Evolutionary conservation across 2,797 vertebrate species (phyloP), one percentile per base, ranked within the genome.

Genomic region (Coranthus polyacanthus): DNA sequence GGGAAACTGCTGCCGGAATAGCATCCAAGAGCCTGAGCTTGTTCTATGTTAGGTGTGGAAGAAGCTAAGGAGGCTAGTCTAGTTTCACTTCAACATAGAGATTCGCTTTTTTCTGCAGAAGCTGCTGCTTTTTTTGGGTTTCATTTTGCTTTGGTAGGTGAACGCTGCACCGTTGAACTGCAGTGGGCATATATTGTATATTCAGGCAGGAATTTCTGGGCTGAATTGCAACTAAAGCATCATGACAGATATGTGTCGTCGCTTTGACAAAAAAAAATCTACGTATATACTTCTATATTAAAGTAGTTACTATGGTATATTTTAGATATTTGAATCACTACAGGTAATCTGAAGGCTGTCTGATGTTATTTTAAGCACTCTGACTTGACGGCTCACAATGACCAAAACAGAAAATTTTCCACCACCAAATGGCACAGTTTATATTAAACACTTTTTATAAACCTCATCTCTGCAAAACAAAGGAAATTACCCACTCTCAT

Each of bases 401-500:
- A 52, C 12, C 55, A 75, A 52, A 60, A 66, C 26, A 52, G 72
- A 9, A 47, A 55, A 5, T 38, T 32, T 57, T 51, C 7, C 49
- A 50, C 37, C 38, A 12, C 3, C 2, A 68, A 64, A 61, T 22
- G 6, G 44, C 10, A 53, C 46, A 50, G 24, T 69, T 72, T n/a
- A 59, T 52, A 12, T 63, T 20, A 36, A 72, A 68, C 21, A 43
- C 10, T 22, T 37, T 74, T 51, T 32, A 55, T n/a, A 64, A 67
- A 58, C 12, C 10, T 56, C 61, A 63, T 64, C 49, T 64, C 18
- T 39, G 57, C 81, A 87, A 80, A 87, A 76, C 54, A 81, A 72
- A 67, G 81, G 83, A 89, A 87, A 88, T 77, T 38, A 75, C 78
- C 85, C 62, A 36, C 57, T 77, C 58, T 61, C 34, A 54, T 59